Base-by-base conservation (phyloP, 2,113 vertebrate species). In the Fregata magnificens region DNA sequence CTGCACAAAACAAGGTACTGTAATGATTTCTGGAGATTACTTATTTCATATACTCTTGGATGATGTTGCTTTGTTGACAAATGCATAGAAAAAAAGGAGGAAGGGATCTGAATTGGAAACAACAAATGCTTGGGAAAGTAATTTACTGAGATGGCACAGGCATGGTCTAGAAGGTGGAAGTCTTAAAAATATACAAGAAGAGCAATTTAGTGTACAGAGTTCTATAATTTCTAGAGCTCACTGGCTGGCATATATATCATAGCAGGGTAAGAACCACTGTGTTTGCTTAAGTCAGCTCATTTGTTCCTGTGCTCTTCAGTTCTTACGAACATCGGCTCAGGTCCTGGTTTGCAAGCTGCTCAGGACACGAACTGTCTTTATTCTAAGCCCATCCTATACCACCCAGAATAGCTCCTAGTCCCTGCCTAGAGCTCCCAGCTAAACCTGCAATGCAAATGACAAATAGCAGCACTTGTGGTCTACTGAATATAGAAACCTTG, bases 1-100 rank as follows among this genome's bases (percentile, higher is more conserved):
- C 84, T 32, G 38, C 67, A 40, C 40, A 44, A 70, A 87, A 85
- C 29, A 88, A 97, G 96, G 96, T 97, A 97, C 70, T 88, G 93
- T 91, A 58, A 87, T 31, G 65, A 91, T 66, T 91, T 94, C 78
- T 88, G 70, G 36, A 91, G 18, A 69, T 36, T 76, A 32, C 86
- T 91, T 87, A 53, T 91, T 95, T 95, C 13, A 50, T 42, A 26
- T 28, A 28, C 18, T 55, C 59, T 87, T 53, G 49, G 45, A 42
- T 67, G 26, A 59, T 69, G 55, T 61, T 89, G 31, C 31, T 93
- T 71, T 84, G 49, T 70, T 93, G 62, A 89, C 62, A 91, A 89
- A 77, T 62, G 78, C 42, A 22, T 49, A 72, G 36, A 10, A 45
- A 83, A 76, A 73, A 88, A 81, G 7, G 40, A 21, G 78, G 13